phyloP scores from a whole-genome alignment of 2,113 vertebrate genomes.

The Peromyscus leucopus region DNA sequence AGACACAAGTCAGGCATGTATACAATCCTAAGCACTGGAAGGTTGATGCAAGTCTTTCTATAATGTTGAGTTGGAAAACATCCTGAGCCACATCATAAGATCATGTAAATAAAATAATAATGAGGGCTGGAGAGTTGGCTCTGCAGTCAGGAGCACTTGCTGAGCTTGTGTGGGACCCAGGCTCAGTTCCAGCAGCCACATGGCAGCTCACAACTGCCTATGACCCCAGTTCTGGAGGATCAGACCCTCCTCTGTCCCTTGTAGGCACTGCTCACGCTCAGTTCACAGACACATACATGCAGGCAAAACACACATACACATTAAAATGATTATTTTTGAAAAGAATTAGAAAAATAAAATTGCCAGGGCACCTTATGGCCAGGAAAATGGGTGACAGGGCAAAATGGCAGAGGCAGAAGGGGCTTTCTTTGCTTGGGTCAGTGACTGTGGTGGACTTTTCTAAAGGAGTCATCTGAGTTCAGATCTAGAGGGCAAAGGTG shows the following conservation, averaged over 20 bases:
- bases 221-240: neutral
- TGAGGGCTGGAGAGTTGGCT: neutral
- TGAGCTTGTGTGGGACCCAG: neutral
- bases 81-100: too few relatives aligned
- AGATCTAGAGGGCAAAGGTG: neutral
- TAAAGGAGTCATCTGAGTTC: neutral
- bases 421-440: neutral
- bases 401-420: neutral
- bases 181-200: too few relatives aligned
- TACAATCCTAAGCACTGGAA: neutral
- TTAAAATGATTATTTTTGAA: neutral
- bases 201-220: neutral
- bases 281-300: neutral
- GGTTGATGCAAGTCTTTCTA: neutral
- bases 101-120: too few relatives aligned
- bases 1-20: neutral
- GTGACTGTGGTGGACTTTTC: neutral
- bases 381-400: neutral
- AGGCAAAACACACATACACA: slow-evolving; percentile 73
- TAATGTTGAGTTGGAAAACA: too few relatives aligned
- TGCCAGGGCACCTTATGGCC: neutral
- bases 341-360: neutral
- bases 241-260: neutral
- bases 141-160: neutral
- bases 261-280: neutral